Evolutionary conservation across 2,113 vertebrate species (phyloP), one percentile per base, ranked within the genome.

Genomic region (Microtus montanus): DNA sequence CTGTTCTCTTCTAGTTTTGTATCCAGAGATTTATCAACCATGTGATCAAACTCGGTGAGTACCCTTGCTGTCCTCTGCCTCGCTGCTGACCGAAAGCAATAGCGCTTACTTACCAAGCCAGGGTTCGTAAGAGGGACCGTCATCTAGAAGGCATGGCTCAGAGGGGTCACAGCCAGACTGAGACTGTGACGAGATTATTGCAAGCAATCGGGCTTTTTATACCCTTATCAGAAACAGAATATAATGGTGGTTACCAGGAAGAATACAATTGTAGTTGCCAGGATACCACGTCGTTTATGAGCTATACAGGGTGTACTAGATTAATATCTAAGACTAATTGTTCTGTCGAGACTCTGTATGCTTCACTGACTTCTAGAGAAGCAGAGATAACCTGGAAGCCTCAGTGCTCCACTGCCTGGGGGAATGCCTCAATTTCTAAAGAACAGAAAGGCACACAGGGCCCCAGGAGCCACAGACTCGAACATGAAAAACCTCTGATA

Each of bases 21-120:
- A 97, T 94, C 89, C 98, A 98, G 87, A 98, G 98, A 85, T 99
- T 99, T 95, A 97, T 99, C 83, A 97, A 73, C 70, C 99, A 97
- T 95, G 98, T 98, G 63, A 85, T 97, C 87, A 98, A 98, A 93
- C 95, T 98, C 80, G 98, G 98, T 99, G 98, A 98, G 98, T 98
- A 19, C 33, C 9, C 2, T 90, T 82, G 41, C 2, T 80, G 47
- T 85, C n/a, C 11, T 3, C 86, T 68, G 41, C 87, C 91, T n/a
- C 54, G 8, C 17, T 85, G 28, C 28, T 7, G 12, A 54, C n/a
- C 9, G 14, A 41, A 82, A 58, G 20, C 17, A 10, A 10, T 35
- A 58, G 9, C 0, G 3, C 52, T 80, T 38, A 7, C 7, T 61
- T 38, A 61, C 54, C 28, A 38, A 84, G 80, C n/a, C 26, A 38